phyloP scores from a whole-genome alignment of 2,888 invertebrate species.

The Priocnemis perturbator region DNA sequence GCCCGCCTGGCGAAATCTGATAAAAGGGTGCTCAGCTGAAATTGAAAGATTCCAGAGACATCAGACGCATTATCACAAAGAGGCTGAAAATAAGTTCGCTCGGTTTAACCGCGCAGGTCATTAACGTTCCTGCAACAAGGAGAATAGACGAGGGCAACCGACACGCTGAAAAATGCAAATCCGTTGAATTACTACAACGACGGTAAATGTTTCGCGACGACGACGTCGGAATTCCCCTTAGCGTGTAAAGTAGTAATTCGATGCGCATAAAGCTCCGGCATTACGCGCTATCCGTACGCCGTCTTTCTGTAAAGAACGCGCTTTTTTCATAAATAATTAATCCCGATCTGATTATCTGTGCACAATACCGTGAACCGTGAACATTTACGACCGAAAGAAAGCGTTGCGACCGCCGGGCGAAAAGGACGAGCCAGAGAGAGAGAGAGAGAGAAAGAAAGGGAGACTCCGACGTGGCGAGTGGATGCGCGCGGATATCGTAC shows the following conservation, averaged over 20 bases:
- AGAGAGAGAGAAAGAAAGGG: too few species aligned
- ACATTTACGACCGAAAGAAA: too few species aligned
- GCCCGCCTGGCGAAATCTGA: too few species aligned
- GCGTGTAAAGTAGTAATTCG: slow-evolving; percentile 51
- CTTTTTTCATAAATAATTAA: slow-evolving; percentile 41
- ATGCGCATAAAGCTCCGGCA: slow-evolving; percentile 34
- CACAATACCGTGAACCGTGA: too few species aligned
- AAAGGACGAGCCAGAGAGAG: too few species aligned
- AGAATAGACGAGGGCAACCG: slow-evolving; percentile 14
- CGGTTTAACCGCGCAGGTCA: too few species aligned
- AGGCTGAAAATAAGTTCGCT: too few species aligned
- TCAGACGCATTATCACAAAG: too few species aligned
- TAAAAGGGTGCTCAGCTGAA: too few species aligned
- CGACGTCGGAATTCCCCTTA: slow-evolving; percentile 47
- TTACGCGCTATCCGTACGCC: not conserved
- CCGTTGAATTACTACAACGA: slow-evolving; percentile 28
- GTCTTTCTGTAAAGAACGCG: slow-evolving; percentile 14
- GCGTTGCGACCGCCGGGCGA: not conserved
- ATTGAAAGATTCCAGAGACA: too few species aligned
- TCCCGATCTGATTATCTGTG: slow-evolving; percentile 25
- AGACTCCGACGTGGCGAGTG: too few species aligned
- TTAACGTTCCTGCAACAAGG: slow-evolving; percentile 7
- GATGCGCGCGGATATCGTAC: too few species aligned
- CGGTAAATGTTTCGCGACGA: slow-evolving; percentile 40
- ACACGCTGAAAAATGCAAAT: slow-evolving; percentile 42